phyloP scores from a whole-genome alignment of 2,113 vertebrate species.

The Tetraodon nigroviridis region DNA sequence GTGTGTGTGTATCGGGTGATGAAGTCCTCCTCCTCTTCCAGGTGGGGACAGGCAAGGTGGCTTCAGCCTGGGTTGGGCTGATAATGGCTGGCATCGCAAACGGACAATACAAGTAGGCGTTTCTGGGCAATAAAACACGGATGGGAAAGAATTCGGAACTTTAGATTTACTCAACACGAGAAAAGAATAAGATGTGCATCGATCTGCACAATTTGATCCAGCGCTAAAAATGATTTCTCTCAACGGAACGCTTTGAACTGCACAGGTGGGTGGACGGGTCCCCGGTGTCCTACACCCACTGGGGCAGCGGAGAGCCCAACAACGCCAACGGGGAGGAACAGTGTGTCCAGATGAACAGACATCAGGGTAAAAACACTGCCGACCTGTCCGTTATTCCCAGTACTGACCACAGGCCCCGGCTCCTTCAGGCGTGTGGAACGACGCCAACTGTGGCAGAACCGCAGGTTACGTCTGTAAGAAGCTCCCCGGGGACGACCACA shows the following conservation, averaged over 20 bases:
- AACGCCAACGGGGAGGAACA: conserved; percentile 76
- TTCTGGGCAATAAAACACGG: not conserved
- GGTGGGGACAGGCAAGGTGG: conserved; percentile 70
- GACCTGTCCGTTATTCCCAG: not conserved
- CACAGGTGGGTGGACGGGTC: conserved; percentile 71
- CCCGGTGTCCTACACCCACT: conserved; percentile 70
- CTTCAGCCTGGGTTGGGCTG: conserved; percentile 73
- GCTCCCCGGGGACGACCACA: conserved; percentile 61
- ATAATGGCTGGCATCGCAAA: conserved; percentile 53
- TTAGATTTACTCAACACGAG: too few species aligned
- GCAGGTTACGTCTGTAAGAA: conserved; percentile 78
- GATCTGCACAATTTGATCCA: too few species aligned
- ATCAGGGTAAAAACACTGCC: conserved; percentile 58
- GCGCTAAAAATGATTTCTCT: too few species aligned
- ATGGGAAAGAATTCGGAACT: too few species aligned
- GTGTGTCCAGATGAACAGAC: conserved; percentile 75
- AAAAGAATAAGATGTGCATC: too few species aligned
- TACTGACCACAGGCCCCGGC: not conserved
- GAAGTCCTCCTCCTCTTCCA: conserved; percentile 29
- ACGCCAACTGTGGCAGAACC: conserved; percentile 72
- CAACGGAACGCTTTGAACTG: not conserved
- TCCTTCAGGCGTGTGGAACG: conserved; percentile 72
- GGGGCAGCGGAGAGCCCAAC: conserved; percentile 74
- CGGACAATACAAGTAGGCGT: conserved; percentile 68
- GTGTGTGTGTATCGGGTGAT: not conserved